A percentile compares a stretch with the other conserved stretches of the same genome.
Conservation (phyloP, 2,888 invertebrate species). For the Dasysyrphus tricinctus region DNA sequence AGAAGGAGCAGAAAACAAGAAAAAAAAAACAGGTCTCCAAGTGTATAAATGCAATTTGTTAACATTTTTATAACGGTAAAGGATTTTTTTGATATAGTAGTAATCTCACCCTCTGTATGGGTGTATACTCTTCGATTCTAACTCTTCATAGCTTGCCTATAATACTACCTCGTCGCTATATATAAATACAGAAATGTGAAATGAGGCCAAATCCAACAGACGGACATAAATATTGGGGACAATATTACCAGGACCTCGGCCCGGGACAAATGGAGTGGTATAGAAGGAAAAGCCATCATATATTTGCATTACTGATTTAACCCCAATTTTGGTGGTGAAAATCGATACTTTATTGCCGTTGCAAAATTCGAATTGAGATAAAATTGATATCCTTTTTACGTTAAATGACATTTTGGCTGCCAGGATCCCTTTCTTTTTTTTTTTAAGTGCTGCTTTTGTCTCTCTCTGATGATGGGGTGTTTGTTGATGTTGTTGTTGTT, state of each 20-base stretch:
- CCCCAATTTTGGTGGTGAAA: conserved; percentile 73
- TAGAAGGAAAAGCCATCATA: conserved; percentile 66
- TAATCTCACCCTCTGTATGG: background rate
- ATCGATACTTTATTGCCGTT: conserved; percentile 75
- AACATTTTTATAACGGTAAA: conserved; percentile 54
- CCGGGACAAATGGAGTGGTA: conserved; percentile 22
- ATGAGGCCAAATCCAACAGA: conserved; percentile 62
- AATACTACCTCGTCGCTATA: background rate
- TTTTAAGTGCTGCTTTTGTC: conserved; percentile 50
- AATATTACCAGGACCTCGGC: conserved; percentile 7
- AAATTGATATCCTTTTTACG: conserved; percentile 75
- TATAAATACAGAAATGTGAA: conserved; percentile 61
- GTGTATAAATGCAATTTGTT: conserved; percentile 71
- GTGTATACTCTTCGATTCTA: background rate
- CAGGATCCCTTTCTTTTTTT: conserved; percentile 28
- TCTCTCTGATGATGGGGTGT: conserved; percentile 13
- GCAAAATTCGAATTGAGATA: conserved; percentile 75
- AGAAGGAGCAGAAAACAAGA: background rate
- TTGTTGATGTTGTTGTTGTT: background rate
- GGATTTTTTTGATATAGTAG: background rate
- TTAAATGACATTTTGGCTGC: conserved; percentile 74
- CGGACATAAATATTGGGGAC: conserved; percentile 66
- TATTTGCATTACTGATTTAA: conserved; percentile 75
- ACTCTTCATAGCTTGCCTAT: background rate
- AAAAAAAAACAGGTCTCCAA: conserved; percentile 38